Percentiles rank a stretch among this genome's conserved stretches.
These are phyloP conservation scores for Zosterops borbonicus DNA, from an alignment of 2,113 vertebrate species.

Conservation along the genomic window DNA sequence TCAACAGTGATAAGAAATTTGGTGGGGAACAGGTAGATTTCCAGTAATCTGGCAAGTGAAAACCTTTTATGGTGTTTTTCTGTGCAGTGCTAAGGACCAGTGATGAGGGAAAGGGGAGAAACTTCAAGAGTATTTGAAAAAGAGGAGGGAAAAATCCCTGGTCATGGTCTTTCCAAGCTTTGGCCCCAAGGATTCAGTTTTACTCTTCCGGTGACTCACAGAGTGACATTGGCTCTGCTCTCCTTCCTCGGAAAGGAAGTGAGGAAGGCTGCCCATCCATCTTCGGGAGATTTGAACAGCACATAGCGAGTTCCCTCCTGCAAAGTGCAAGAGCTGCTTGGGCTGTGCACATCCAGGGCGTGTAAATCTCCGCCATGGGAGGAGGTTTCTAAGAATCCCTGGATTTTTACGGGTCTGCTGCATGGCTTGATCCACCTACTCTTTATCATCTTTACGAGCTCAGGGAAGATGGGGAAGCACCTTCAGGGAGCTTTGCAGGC, in stretches of 20 bases:
- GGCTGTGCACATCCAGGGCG: background rate
- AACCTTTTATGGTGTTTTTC: background rate
- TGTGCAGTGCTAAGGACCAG: background rate
- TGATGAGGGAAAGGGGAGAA: background rate
- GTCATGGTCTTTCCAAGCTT: background rate
- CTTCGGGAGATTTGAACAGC: background rate
- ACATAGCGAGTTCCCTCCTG: background rate
- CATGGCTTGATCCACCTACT: background rate
- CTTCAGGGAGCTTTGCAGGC: background rate
- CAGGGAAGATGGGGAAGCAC: background rate
- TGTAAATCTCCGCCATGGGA: background rate
- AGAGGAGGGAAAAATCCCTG: background rate
- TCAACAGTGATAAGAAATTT: background rate
- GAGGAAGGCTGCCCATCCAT: background rate
- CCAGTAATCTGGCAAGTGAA: background rate
- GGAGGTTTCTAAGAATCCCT: background rate
- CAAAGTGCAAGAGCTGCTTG: background rate
- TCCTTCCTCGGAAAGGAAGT: conserved; percentile 23
- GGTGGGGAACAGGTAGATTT: background rate
- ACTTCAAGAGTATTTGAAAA: background rate
- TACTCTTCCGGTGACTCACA: background rate
- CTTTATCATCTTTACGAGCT: rapidly evolving
- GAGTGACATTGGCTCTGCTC: background rate
- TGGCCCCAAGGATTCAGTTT: background rate
- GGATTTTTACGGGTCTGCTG: background rate